Evolutionary conservation across 2,888 invertebrate species (phyloP).

Genomic region (Balanococcus diminutus): DNA sequence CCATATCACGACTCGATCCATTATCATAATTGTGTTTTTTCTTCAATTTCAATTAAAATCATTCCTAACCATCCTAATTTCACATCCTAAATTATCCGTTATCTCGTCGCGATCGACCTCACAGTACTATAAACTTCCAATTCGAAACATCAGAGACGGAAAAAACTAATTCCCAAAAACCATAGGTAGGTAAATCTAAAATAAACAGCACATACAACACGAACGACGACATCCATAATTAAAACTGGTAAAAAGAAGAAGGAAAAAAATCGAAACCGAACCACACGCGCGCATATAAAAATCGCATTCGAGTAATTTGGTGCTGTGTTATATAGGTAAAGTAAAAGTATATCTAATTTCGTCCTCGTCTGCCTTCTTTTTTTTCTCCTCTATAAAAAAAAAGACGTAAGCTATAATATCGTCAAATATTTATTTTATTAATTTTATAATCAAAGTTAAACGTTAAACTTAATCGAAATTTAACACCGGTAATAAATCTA

Average conservation of each 20-base stretch:
- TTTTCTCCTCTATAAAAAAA: too few relatives aligned
- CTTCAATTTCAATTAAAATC: background rate
- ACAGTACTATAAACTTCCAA: background rate
- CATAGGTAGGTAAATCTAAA: background rate
- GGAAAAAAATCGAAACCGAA: background rate
- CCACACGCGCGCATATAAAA: background rate
- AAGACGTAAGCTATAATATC: too few relatives aligned
- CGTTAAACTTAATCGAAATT: slow-evolving; percentile 18
- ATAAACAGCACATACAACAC: background rate
- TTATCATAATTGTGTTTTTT: background rate
- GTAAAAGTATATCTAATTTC: background rate
- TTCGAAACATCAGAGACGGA: too few relatives aligned
- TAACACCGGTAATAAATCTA: slow-evolving; percentile 31
- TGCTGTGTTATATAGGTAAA: too few relatives aligned
- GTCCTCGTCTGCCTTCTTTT: background rate
- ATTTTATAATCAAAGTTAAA: slow-evolving; percentile 11
- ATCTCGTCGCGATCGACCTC: background rate
- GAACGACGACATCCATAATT: background rate
- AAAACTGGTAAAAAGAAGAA: background rate
- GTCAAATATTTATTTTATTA: slow-evolving; percentile 25
- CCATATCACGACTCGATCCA: background rate
- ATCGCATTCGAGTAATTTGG: too few relatives aligned
- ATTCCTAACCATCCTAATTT: background rate
- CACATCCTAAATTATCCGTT: background rate
- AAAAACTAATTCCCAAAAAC: background rate